These are phyloP conservation scores for Drosophila athabasca DNA, from an alignment of 1,140 invertebrate species.

Conservation along the genomic window DNA sequence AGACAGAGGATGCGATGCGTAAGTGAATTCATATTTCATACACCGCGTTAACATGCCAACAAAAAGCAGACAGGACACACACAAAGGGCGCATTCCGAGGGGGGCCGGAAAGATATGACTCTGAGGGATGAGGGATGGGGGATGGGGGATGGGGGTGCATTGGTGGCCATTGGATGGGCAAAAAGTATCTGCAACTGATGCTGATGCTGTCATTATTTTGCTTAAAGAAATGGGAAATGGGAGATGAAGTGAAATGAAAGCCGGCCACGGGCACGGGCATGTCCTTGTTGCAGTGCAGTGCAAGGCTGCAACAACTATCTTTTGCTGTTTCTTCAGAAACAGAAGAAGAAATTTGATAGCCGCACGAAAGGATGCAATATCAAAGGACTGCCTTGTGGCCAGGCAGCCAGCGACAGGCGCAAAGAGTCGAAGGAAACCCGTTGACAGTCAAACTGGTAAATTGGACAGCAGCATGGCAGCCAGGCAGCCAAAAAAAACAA, in stretches of 20 bases:
- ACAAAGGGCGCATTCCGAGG: conserved; percentile 47
- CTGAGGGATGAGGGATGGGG: no score
- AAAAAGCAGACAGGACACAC: conserved; percentile 56
- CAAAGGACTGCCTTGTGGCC: conserved; percentile 75
- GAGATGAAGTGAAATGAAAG: conserved; percentile 45
- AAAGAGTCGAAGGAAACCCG: conserved; percentile 46
- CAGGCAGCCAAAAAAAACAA: conserved; percentile 13
- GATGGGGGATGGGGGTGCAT: conserved; percentile 1
- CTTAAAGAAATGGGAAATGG: conserved; percentile 24
- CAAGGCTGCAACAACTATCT: no score
- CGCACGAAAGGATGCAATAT: conserved; percentile 77
- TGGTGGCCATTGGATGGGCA: conserved; percentile 25
- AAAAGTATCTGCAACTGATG: conserved; percentile 50
- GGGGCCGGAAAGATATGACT: conserved; percentile 6
- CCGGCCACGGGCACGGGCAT: conserved; percentile 61
- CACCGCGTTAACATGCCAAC: conserved; percentile 55
- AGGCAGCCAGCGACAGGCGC: conserved; percentile 42
- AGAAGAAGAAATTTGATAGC: conserved; percentile 68
- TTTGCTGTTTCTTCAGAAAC: no score
- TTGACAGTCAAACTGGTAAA: conserved; percentile 73
- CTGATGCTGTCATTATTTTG: conserved; percentile 63
- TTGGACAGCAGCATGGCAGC: conserved; percentile 56
- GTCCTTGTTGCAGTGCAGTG: conserved; percentile 6
- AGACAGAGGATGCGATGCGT: conserved; percentile 61
- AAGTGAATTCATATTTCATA: conserved; percentile 83